phyloP scores from a whole-genome alignment of 2,888 invertebrate species.

The Epinotia ramella region DNA sequence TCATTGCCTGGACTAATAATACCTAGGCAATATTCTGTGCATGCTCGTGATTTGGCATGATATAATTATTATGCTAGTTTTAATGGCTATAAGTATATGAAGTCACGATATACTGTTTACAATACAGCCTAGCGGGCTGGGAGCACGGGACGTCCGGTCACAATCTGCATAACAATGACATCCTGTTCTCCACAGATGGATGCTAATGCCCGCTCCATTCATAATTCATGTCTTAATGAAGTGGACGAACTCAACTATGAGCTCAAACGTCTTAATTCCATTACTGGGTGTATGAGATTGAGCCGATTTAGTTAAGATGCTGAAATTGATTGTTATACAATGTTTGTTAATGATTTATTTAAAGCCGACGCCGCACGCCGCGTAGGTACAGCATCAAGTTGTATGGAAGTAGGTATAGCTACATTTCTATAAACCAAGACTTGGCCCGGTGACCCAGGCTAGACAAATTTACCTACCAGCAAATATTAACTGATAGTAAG shows the following conservation, averaged over 20 bases:
- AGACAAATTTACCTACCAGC: too few species aligned
- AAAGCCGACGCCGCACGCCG: background rate
- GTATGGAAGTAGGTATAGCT: background rate
- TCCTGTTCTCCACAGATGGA: constrained; percentile 75
- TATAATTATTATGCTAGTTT: constrained; percentile 18
- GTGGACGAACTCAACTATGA: constrained; percentile 65
- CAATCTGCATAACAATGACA: constrained; percentile 83
- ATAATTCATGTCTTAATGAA: constrained; percentile 83
- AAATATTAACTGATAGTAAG: too few species aligned
- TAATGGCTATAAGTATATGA: constrained; percentile 2
- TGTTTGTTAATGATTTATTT: too few species aligned
- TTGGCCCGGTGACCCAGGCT: too few species aligned
- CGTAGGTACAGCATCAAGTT: background rate
- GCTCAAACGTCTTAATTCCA: constrained; percentile 28
- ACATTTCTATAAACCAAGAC: too few species aligned
- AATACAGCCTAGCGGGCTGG: constrained; percentile 46
- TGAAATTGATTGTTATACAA: background rate
- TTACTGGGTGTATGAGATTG: constrained; percentile 1
- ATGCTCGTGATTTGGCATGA: constrained; percentile 2
- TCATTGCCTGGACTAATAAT: too few species aligned
- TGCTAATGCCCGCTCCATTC: constrained; percentile 78
- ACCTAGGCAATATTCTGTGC: background rate
- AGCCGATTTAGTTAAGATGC: background rate
- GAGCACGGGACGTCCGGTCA: constrained; percentile 72
- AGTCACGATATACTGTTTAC: constrained; percentile 27